Percentiles rank a stretch among this genome's conserved stretches.
These are phyloP conservation scores for Morus bassanus DNA, from an alignment of 2,797 vertebrate genomes.

Conservation along the genomic window DNA sequence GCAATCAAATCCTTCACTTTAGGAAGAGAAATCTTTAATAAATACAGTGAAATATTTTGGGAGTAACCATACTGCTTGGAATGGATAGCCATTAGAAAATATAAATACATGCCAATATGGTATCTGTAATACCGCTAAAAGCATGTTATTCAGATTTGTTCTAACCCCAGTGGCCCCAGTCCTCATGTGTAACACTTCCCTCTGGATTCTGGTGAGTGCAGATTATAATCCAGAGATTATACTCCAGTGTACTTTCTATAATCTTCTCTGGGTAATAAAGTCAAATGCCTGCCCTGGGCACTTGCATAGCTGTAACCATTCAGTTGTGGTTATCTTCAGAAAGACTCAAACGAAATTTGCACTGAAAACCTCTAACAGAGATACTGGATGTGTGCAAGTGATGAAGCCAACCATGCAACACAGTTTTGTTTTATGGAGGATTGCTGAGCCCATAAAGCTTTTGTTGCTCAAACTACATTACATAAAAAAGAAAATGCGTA, in stretches of 20 bases:
- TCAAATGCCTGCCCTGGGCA: background rate
- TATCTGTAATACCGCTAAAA: background rate
- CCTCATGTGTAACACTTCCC: no score
- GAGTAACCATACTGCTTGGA: background rate
- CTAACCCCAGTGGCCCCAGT: no score
- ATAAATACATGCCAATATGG: background rate
- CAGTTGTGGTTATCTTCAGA: background rate
- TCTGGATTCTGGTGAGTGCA: background rate
- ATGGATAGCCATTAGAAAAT: background rate
- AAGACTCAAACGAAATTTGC: background rate
- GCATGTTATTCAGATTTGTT: background rate
- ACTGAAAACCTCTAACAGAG: background rate
- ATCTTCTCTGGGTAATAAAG: background rate
- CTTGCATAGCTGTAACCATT: background rate
- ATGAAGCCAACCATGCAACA: background rate
- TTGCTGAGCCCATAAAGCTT: background rate
- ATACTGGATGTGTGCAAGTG: background rate
- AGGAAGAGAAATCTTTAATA: background rate
- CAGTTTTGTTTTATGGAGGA: no score
- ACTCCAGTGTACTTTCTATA: background rate
- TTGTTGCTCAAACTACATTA: background rate
- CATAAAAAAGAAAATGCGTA: background rate
- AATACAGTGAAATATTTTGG: background rate
- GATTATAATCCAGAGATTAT: background rate
- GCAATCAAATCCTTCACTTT: background rate